A percentile compares a stretch with the other conserved stretches of the same genome.
phyloP scores from a whole-genome alignment of 2,888 invertebrate species.

The Chironomus riparius region DNA sequence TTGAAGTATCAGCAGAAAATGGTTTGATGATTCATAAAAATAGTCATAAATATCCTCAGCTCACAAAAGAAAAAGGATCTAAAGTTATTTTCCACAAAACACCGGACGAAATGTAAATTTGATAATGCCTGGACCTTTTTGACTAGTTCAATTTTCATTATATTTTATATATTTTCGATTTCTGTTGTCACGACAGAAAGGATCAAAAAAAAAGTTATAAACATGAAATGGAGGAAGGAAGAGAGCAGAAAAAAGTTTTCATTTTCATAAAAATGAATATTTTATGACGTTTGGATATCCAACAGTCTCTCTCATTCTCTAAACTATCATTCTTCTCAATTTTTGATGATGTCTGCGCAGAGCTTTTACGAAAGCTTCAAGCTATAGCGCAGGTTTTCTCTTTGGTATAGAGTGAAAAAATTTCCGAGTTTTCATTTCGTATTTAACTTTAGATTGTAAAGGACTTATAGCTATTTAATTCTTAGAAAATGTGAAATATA shows the following conservation, averaged over 20 bases:
- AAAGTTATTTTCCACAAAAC: neutral
- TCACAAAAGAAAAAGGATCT: too few relatives aligned
- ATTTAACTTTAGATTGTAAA: neutral
- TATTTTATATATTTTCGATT: too few relatives aligned
- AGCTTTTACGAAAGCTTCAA: slow-evolving; percentile 20
- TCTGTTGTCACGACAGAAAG: too few relatives aligned
- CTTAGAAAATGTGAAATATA: neutral
- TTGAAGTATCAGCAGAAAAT: too few relatives aligned
- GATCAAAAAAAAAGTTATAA: neutral
- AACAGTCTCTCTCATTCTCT: neutral
- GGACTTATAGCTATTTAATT: neutral
- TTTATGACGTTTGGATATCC: neutral
- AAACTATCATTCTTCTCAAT: neutral
- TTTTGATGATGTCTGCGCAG: slow-evolving; percentile 15
- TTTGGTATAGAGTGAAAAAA: neutral
- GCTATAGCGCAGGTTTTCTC: slow-evolving; percentile 15
- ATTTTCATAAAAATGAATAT: slow-evolving; percentile 24
- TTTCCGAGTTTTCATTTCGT: slow-evolving; percentile 7
- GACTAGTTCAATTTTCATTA: too few relatives aligned
- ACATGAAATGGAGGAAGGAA: neutral
- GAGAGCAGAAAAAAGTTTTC: slow-evolving; percentile 3
- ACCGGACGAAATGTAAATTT: neutral
- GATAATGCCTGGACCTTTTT: too few relatives aligned
- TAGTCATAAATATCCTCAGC: too few relatives aligned
- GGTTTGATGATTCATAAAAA: too few relatives aligned